Evolutionary conservation across 2,113 vertebrate genomes (phyloP).

Genomic region (Tetrao urogallus): DNA sequence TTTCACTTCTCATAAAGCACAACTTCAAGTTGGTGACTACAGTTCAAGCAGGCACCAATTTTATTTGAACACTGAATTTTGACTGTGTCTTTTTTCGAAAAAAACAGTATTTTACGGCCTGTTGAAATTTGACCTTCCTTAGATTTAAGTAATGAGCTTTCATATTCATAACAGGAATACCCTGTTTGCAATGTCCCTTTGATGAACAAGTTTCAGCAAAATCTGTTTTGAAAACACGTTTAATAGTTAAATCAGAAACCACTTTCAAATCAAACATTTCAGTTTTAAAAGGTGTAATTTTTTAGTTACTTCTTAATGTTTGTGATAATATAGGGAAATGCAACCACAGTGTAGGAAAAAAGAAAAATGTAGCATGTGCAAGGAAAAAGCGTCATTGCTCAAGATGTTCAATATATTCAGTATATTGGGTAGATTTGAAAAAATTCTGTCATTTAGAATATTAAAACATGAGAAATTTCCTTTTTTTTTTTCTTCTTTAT

Average conservation of each 20-base stretch:
- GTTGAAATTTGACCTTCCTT: not conserved
- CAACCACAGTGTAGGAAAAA: not conserved
- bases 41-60: not conserved
- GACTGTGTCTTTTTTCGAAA: not conserved
- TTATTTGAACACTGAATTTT: not conserved
- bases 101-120: not conserved
- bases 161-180: not conserved
- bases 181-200: not conserved
- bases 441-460: not conserved
- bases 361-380: not conserved
- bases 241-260: not conserved
- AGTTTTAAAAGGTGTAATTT: not conserved
- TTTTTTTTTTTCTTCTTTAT: not conserved
- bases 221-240: slow-evolving; percentile 16
- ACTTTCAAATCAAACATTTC: not conserved
- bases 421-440: not conserved
- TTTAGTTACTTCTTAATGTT: not conserved
- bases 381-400: not conserved
- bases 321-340: not conserved
- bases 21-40: not conserved
- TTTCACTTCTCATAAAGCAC: not conserved
- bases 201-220: not conserved
- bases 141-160: not conserved
- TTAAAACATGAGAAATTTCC: not conserved
- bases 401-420: not conserved